A percentile compares a stretch with the other conserved stretches of the same genome.
Evolutionary conservation across 2,888 invertebrate genomes (phyloP).

Genomic region (Hypsopygia costalis): DNA sequence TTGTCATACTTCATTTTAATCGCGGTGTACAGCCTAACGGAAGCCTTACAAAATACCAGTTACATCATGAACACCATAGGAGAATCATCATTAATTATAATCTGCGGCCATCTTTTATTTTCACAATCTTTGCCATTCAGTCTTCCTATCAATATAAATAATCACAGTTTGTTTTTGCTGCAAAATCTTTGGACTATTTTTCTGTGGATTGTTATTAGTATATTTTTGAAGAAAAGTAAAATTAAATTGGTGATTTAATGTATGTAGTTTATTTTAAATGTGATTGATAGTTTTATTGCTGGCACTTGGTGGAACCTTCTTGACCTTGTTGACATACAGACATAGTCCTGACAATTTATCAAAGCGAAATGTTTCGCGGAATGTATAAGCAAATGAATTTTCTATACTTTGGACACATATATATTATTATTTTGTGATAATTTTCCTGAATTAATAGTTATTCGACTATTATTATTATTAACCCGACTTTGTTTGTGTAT

Average conservation of each 20-base stretch:
- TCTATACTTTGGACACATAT: too few relatives aligned
- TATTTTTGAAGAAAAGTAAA: slow-evolving; percentile 5
- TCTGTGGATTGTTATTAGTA: slow-evolving; percentile 12
- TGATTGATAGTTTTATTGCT: too few relatives aligned
- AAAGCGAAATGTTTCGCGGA: too few relatives aligned
- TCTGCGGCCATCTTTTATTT: slow-evolving; percentile 13
- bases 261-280: too few relatives aligned
- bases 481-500: too few relatives aligned
- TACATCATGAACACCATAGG: neutral
- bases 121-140: slow-evolving; percentile 13
- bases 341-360: too few relatives aligned
- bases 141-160: slow-evolving; percentile 5
- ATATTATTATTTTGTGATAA: too few relatives aligned
- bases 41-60: neutral
- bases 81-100: neutral
- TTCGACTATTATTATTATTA: too few relatives aligned
- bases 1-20: neutral
- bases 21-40: neutral
- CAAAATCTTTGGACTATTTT: slow-evolving; percentile 14
- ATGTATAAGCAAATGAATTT: too few relatives aligned
- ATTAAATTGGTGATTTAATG: neutral
- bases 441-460: too few relatives aligned
- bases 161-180: slow-evolving; percentile 11
- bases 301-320: too few relatives aligned
- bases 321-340: too few relatives aligned